Base-by-base conservation (phyloP, 2,113 vertebrate species). In the Mixornis gularis region DNA sequence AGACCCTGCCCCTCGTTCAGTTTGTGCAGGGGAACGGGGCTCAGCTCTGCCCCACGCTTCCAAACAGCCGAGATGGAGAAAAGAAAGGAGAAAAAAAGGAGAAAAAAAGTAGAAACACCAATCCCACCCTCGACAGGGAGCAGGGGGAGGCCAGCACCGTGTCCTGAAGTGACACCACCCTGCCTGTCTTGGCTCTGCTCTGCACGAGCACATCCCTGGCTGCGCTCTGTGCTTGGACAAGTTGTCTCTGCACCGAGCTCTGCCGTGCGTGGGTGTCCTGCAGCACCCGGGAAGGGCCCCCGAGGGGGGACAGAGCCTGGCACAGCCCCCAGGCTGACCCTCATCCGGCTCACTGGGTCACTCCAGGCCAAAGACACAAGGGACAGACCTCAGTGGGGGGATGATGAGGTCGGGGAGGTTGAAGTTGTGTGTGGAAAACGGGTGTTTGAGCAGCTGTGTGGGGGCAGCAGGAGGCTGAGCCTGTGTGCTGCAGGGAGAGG, bases 101-200 rank as follows among this genome's bases (percentile, higher is more conserved):
- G 32, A 10, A 20, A 34, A 34, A 21, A 25, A 17, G 64, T 13
- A 20, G 9, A n/a, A 63, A 60, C 68, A 1, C 1, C 25, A 66
- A 74, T 56, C 49, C 62, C 84, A 68, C 7, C 77, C 84, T 63
- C 29, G 0, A 5, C 32, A 38, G 69, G 69, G 86, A 83, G 79
- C 8, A 6, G 60, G 38, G 68, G 68, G 56, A 79, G 86, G 93
- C 86, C 93, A 85, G 79, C 17, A 0, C 62, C 0, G 44, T 90
- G 91, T 95, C 95, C 95, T 95, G 91, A 41, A 93, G 82, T 88
- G 43, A 95, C 91, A 85, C 79, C 74, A n/a, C 3, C 70, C 79
- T 65, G 77, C 78, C 93, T 93, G 24, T 4, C 79, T 85, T 79
- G 86, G 95, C 93, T 92, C 82, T 40, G 82, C 82, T 73, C 69